Percentiles rank a stretch among this genome's conserved stretches.
phyloP scores from a whole-genome alignment of 2,888 invertebrate species.

The Dinocampus coccinellae region DNA sequence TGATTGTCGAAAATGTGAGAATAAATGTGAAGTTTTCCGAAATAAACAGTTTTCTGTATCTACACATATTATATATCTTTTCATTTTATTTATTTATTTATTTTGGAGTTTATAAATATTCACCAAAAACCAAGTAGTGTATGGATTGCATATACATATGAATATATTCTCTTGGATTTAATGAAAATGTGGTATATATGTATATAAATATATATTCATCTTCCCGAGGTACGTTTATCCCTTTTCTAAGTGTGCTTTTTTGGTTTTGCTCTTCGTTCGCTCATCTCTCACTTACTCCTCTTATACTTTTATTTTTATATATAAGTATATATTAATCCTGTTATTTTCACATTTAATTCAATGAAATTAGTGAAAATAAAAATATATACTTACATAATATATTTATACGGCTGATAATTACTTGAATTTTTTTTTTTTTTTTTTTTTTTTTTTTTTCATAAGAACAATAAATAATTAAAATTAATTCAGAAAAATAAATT shows the following conservation, averaged over 20 bases:
- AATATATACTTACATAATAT: too few species aligned
- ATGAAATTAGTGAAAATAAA: too few species aligned
- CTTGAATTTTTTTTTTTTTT: too few species aligned
- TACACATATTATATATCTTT: not conserved
- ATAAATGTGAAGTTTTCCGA: constrained; percentile 21
- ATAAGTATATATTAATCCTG: too few species aligned
- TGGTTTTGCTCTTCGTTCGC: constrained; percentile 18
- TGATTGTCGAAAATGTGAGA: constrained; percentile 10
- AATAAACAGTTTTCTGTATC: not conserved
- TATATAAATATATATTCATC: constrained; percentile 48
- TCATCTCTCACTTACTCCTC: not conserved
- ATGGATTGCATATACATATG: constrained; percentile 38
- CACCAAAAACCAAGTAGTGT: constrained; percentile 50
- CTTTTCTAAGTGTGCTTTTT: not conserved
- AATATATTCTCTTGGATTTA: constrained; percentile 61
- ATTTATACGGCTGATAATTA: too few species aligned
- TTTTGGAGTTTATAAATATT: constrained; percentile 65
- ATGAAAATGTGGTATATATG: constrained; percentile 57
- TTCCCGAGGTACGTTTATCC: constrained; percentile 43
- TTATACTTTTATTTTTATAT: too few species aligned
- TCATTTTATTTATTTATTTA: not conserved
- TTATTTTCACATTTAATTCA: constrained; percentile 30
- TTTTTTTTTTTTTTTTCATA: constrained; percentile 33
- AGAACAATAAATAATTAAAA: too few species aligned
- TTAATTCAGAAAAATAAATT: too few species aligned